These are phyloP conservation scores for Platerodrilus igneus DNA, from an alignment of 2,888 invertebrate genomes.

Conservation along the genomic window DNA sequence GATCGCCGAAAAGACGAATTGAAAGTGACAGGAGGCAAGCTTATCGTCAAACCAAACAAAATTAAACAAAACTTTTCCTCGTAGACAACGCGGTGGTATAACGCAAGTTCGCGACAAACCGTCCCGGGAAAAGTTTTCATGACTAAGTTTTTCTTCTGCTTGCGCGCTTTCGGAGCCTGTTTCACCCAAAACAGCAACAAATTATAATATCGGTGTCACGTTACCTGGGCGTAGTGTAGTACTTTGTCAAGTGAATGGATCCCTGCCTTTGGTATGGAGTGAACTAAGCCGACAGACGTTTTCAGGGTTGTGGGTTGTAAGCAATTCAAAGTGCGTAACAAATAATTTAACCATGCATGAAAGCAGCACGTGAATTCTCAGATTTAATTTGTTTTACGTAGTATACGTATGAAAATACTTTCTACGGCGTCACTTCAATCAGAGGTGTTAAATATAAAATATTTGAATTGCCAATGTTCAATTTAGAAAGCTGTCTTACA, in stretches of 20 bases:
- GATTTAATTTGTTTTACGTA: no score
- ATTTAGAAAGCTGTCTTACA: no score
- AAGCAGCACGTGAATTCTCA: no score
- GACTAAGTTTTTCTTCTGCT: slow-evolving; percentile 46
- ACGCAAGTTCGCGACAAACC: slow-evolving; percentile 38
- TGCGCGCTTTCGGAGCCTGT: slow-evolving; percentile 39
- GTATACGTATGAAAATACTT: no score
- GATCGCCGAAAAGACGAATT: slow-evolving; percentile 39
- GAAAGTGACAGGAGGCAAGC: slow-evolving; percentile 48
- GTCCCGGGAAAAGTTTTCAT: slow-evolving; percentile 44
- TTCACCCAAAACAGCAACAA: slow-evolving; percentile 44
- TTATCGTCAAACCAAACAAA: slow-evolving; percentile 50
- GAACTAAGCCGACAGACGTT: no score
- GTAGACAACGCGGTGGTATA: slow-evolving; percentile 45
- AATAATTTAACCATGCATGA: no score
- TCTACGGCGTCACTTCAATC: no score
- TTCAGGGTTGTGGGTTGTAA: no score
- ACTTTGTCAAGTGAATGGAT: neutral
- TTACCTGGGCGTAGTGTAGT: slow-evolving; percentile 27
- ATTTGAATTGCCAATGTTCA: no score
- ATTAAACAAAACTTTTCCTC: slow-evolving; percentile 50
- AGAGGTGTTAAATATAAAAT: no score
- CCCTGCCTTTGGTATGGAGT: no score
- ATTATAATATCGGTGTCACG: slow-evolving; percentile 47
- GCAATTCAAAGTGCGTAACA: no score